Percentiles rank a stretch among this genome's conserved stretches.
These are phyloP conservation scores for Pyralis farinalis DNA, from an alignment of 2,888 invertebrate species.

Conservation along the genomic window DNA sequence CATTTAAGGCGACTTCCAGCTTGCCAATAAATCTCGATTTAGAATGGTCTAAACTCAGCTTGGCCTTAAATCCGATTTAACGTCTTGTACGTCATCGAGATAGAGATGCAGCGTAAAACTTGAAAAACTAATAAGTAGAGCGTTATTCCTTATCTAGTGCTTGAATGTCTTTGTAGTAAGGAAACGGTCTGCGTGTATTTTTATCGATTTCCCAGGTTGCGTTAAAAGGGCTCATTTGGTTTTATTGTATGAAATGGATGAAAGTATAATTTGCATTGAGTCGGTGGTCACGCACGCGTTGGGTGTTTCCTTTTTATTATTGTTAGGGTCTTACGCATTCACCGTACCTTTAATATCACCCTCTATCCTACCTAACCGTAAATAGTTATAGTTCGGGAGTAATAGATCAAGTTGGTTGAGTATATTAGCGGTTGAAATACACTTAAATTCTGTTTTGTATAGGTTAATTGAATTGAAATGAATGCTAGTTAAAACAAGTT, in stretches of 20 bases:
- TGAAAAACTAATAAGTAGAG: too few relatives aligned
- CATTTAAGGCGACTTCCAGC: too few relatives aligned
- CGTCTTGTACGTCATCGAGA: too few relatives aligned
- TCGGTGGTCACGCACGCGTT: constrained; percentile 70
- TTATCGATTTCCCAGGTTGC: constrained; percentile 73
- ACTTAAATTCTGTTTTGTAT: too few relatives aligned
- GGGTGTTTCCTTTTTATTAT: constrained; percentile 61
- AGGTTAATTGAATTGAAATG: too few relatives aligned
- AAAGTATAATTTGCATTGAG: constrained; percentile 77
- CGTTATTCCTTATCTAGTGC: too few relatives aligned
- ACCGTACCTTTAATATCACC: constrained; percentile 53
- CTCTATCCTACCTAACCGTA: constrained; percentile 35
- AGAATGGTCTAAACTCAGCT: too few relatives aligned
- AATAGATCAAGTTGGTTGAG: constrained; percentile 4
- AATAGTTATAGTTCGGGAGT: constrained; percentile 12
- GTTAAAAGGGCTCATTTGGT: constrained; percentile 78
- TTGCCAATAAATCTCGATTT: too few relatives aligned
- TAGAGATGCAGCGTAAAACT: too few relatives aligned
- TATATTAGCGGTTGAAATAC: too few relatives aligned
- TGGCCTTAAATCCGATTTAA: too few relatives aligned
- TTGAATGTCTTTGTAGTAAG: constrained; percentile 16
- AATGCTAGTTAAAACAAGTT: too few relatives aligned
- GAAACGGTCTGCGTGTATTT: constrained; percentile 39
- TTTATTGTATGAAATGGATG: constrained; percentile 77
- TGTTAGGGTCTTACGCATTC: constrained; percentile 59